phyloP scores from a whole-genome alignment of 92 coral and sea anemone genomes.

The Actinernus sp. region DNA sequence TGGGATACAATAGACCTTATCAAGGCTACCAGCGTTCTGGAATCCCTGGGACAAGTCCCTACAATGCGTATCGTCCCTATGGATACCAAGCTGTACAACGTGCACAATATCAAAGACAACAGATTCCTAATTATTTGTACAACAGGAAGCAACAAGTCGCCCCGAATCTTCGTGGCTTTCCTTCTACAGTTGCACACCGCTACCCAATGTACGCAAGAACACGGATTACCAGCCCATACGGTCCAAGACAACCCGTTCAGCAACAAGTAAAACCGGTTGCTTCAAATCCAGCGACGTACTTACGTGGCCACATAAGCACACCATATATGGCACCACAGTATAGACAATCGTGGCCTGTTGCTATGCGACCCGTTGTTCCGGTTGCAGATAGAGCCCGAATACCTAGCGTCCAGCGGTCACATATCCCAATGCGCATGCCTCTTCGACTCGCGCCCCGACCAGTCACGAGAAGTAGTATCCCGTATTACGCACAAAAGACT shows the following conservation, averaged over 20 bases:
- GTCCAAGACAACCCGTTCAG: too few relatives aligned
- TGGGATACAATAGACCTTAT: too few relatives aligned
- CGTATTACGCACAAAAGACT: neutral
- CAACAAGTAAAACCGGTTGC: too few relatives aligned
- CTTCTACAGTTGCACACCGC: too few relatives aligned
- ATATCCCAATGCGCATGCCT: neutral
- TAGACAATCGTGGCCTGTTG: too few relatives aligned
- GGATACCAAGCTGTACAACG: neutral
- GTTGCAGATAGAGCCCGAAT: neutral
- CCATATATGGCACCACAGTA: too few relatives aligned
- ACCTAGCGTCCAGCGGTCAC: conserved; percentile 3
- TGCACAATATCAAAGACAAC: neutral
- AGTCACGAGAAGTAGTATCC: neutral
- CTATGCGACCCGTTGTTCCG: too few relatives aligned
- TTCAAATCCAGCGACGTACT: too few relatives aligned
- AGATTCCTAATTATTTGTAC: neutral
- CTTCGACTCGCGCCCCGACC: too few relatives aligned
- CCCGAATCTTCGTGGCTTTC: too few relatives aligned
- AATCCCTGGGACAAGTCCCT: neutral
- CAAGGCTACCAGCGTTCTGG: conserved; percentile 6
- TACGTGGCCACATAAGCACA: too few relatives aligned
- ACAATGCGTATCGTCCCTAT: neutral
- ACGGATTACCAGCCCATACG: neutral
- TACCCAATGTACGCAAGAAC: neutral
- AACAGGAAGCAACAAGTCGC: neutral